Evolutionary conservation across 2,888 invertebrate genomes (phyloP), one percentile per base, ranked within the genome.

Genomic region (Pomacea canaliculata): DNA sequence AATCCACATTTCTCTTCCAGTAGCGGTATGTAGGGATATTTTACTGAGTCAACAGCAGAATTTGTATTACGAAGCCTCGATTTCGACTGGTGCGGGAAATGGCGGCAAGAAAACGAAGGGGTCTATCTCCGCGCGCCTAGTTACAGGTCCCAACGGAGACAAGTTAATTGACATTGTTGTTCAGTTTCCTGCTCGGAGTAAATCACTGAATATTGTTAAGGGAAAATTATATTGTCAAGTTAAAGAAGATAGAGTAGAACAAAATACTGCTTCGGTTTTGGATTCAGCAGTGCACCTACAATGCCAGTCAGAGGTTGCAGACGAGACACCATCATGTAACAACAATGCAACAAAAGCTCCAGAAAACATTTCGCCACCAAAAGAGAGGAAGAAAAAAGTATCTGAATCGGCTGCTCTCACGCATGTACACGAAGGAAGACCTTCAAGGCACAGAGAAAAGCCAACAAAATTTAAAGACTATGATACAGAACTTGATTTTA

Each of bases 391-490:
- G 51, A 56, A 56, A 56, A 56, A 10, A 56, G 2, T 56, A 56
- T 16, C 8, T 56, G 16, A 56, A 13, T 1, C 4, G 16, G 12
- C 51, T 7, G 16, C 16, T 56, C 16, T 8, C 16, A 4, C 1
- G 16, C 12, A 10, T 27, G 37, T 65, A 16, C 27, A 48, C 23
- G 65, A 48, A 23, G 27, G 13, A 23, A 60, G 71, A 12, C 71
- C 71, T n/a, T 37, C 19, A n/a, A 60, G 71, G 46, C 71, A 23
- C n/a, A 56, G 63, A 48, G 71, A 46, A 62, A 71, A 46, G 46
- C 71, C 71, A 46, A 9, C 71, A 19, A 60, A 49, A 27, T 71
- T 59, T 62, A 71, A 63, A 63, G 71, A 71, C 27, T 71, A n/a
- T 71, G 71, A 59, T 16, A 19, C 48, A 8, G n/a, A 56, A 7